phyloP scores from a whole-genome alignment of 2,797 vertebrate genomes.

The Heteromormyrus szaboi region DNA sequence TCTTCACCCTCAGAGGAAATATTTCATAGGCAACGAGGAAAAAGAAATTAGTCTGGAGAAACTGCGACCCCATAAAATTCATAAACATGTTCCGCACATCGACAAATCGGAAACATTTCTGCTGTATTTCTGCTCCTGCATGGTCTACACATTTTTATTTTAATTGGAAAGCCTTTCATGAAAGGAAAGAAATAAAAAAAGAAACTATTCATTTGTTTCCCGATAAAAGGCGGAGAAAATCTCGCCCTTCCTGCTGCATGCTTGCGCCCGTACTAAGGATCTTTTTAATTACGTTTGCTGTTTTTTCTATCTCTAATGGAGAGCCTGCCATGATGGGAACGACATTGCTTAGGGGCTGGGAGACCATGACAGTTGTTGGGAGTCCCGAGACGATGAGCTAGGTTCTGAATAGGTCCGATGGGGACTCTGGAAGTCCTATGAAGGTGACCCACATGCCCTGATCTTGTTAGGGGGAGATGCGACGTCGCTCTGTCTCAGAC shows the following conservation, averaged over 20 bases:
- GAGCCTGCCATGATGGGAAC: constrained; percentile 18
- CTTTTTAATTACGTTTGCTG: constrained; percentile 26
- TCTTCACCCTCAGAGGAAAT: not conserved
- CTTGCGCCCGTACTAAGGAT: constrained; percentile 20
- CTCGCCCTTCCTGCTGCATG: constrained; percentile 1
- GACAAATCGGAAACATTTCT: not conserved
- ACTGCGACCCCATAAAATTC: not conserved
- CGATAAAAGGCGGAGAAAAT: constrained; percentile 22
- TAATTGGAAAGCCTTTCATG: not conserved
- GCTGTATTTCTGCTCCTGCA: not conserved
- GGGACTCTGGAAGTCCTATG: constrained; percentile 20
- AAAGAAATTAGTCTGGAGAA: not conserved
- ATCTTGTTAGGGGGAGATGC: not conserved
- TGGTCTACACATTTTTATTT: not conserved
- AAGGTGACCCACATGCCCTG: constrained; percentile 8
- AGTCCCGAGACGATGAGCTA: not conserved
- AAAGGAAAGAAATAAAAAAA: constrained; percentile 11
- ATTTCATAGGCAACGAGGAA: not conserved
- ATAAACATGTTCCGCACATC: not conserved
- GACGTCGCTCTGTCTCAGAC: not conserved
- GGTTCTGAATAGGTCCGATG: constrained; percentile 10
- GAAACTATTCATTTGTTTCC: constrained; percentile 18
- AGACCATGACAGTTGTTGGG: not conserved
- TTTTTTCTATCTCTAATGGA: constrained; percentile 22
- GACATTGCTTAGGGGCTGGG: constrained; percentile 3